Percentiles rank a stretch among this genome's conserved stretches.
phyloP scores from a whole-genome alignment of 1,140 invertebrate species.

The Drosophila ogumai region DNA sequence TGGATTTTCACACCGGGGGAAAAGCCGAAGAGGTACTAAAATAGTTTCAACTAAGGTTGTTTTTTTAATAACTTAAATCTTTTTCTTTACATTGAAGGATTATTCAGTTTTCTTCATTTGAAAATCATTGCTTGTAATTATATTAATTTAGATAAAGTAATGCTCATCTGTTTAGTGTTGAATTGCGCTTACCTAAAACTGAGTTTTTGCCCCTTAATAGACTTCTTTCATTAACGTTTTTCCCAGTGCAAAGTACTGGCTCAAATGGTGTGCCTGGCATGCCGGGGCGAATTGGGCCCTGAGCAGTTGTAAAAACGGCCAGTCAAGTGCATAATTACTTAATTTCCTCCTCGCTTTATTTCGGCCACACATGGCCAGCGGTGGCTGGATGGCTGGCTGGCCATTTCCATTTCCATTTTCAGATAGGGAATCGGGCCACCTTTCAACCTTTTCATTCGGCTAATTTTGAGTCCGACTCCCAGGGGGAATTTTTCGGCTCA shows the following conservation, averaged over 20 bases:
- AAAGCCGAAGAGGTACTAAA: not conserved
- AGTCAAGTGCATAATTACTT: conserved; percentile 83
- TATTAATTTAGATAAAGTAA: not conserved
- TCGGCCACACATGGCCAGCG: conserved; percentile 40
- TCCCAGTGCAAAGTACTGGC: conserved; percentile 37
- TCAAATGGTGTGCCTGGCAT: conserved; percentile 57
- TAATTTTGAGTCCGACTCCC: conserved; percentile 47
- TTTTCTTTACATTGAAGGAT: not conserved
- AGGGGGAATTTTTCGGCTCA: conserved; percentile 45
- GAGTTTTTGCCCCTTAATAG: not conserved
- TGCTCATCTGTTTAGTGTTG: not conserved
- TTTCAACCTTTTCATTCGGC: conserved; percentile 57
- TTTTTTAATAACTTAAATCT: not conserved
- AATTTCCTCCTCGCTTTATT: conserved; percentile 59
- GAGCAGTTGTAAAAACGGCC: conserved; percentile 61
- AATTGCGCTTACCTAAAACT: no score
- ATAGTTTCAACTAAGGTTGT: not conserved
- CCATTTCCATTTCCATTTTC: conserved; percentile 16
- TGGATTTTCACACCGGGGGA: conserved; percentile 30
- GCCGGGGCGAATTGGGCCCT: conserved; percentile 15
- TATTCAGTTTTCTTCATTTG: no score
- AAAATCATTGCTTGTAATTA: not conserved
- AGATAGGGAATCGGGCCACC: conserved; percentile 28
- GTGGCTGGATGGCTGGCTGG: conserved; percentile 11
- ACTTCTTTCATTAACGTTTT: not conserved